Percentiles rank a stretch among this genome's conserved stretches.
These are phyloP conservation scores for Pterocles burchelli DNA, from an alignment of 2,113 vertebrate genomes.

Conservation along the genomic window DNA sequence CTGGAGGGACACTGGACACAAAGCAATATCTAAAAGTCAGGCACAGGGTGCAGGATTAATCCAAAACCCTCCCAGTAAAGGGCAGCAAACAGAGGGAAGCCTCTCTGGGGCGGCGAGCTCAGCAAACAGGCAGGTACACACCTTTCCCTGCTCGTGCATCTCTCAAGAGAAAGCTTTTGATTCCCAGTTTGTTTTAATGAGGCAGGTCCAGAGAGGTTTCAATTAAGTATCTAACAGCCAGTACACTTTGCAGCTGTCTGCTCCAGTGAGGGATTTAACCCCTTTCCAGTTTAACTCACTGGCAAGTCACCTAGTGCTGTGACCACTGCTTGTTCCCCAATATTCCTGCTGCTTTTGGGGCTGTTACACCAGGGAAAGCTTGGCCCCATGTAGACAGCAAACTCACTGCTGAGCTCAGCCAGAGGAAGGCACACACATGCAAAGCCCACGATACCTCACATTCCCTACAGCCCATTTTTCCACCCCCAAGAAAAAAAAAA, in stretches of 20 bases:
- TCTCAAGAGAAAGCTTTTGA: background rate
- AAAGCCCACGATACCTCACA: background rate
- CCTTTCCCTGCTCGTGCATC: background rate
- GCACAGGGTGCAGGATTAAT: background rate
- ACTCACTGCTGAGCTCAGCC: background rate
- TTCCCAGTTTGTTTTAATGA: background rate
- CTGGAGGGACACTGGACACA: background rate
- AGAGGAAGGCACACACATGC: background rate
- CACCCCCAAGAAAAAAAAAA: accelerated
- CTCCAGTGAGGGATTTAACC: background rate
- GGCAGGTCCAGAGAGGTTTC: background rate
- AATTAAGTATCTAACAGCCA: background rate
- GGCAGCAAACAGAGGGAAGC: background rate
- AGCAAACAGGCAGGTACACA: background rate
- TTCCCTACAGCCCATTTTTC: background rate
- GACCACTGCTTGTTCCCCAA: background rate
- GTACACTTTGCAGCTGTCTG: background rate
- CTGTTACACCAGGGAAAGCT: background rate
- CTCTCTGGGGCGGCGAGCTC: background rate
- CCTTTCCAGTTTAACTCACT: background rate
- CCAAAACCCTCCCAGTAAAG: background rate
- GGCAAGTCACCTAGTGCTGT: background rate
- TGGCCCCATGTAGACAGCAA: background rate
- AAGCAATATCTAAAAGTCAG: background rate
- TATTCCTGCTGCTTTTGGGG: background rate